A percentile compares a stretch with the other conserved stretches of the same genome.
Evolutionary conservation across 2,888 invertebrate genomes (phyloP).

Genomic region (Drosophila picticornis): DNA sequence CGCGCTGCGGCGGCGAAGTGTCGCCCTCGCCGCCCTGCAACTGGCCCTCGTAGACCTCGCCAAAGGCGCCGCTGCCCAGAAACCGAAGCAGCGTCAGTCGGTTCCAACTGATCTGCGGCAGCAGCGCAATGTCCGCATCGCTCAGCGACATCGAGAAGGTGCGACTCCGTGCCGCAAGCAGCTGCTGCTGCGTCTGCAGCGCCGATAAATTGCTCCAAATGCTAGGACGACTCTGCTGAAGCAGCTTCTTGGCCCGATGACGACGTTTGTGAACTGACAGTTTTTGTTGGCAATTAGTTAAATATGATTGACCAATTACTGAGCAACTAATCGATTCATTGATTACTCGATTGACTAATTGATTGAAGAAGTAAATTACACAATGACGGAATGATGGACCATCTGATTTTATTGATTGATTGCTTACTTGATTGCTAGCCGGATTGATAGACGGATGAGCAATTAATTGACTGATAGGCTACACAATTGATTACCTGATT

Average conservation of each 20-base stretch:
- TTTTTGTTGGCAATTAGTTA: not conserved
- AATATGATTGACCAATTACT: not conserved
- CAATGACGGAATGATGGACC: not conserved
- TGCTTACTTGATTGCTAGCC: not conserved
- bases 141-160: slow-evolving; percentile 92
- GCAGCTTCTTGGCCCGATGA: slow-evolving; percentile 89
- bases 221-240: slow-evolving; percentile 86
- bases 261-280: slow-evolving; percentile 88
- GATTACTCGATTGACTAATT: not conserved
- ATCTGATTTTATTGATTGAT: not conserved
- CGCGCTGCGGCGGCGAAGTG: slow-evolving; percentile 91
- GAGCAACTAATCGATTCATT: not conserved
- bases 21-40: slow-evolving; percentile 89
- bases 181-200: slow-evolving; percentile 88
- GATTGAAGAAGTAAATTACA: not conserved
- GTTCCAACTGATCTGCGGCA: slow-evolving; percentile 94
- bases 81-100: slow-evolving; percentile 95
- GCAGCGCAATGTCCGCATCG: slow-evolving; percentile 91
- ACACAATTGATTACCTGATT: not conserved
- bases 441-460: not conserved
- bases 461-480: not conserved
- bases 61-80: slow-evolving; percentile 98
- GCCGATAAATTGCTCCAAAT: slow-evolving; percentile 94
- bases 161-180: slow-evolving; percentile 88
- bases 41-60: slow-evolving; percentile 97